phyloP scores from a whole-genome alignment of 2,888 invertebrate genomes.

The Ectobius pallidus region DNA sequence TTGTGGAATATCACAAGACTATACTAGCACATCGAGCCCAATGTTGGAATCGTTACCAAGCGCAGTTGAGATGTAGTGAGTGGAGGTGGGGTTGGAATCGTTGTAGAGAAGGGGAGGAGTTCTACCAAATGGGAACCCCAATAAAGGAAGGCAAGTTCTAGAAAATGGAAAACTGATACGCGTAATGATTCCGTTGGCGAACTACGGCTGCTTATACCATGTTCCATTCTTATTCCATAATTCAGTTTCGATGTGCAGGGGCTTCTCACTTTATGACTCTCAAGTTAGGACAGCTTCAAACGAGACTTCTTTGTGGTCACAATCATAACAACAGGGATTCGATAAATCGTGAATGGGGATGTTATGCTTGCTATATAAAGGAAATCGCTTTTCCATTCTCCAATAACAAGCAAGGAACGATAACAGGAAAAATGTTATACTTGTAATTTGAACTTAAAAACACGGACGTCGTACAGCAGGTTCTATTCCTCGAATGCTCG shows the following conservation, averaged over 20 bases:
- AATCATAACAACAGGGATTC: no score
- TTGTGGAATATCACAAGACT: constrained; percentile 8
- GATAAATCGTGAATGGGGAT: no score
- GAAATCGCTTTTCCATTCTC: no score
- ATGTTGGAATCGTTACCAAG: constrained; percentile 15
- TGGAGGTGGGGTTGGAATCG: not conserved
- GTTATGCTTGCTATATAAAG: no score
- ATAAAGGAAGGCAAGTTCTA: constrained; percentile 29
- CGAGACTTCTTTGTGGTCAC: no score
- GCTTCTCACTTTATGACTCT: not conserved
- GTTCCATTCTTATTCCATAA: constrained; percentile 11
- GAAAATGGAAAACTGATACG: constrained; percentile 31
- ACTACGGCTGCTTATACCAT: not conserved
- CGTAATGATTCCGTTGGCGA: constrained; percentile 19
- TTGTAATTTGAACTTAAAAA: no score
- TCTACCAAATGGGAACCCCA: constrained; percentile 28
- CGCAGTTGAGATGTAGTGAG: not conserved
- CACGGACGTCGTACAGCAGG: no score
- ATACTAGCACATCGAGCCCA: constrained; percentile 18
- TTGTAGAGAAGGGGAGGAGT: not conserved
- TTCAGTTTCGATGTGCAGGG: not conserved
- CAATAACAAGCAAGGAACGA: no score
- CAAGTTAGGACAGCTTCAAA: no score
- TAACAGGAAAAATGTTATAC: no score
- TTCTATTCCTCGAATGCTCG: no score